These are phyloP conservation scores for Planiliza haematocheilus DNA, from an alignment of 2,113 vertebrate species.

Conservation along the genomic window DNA sequence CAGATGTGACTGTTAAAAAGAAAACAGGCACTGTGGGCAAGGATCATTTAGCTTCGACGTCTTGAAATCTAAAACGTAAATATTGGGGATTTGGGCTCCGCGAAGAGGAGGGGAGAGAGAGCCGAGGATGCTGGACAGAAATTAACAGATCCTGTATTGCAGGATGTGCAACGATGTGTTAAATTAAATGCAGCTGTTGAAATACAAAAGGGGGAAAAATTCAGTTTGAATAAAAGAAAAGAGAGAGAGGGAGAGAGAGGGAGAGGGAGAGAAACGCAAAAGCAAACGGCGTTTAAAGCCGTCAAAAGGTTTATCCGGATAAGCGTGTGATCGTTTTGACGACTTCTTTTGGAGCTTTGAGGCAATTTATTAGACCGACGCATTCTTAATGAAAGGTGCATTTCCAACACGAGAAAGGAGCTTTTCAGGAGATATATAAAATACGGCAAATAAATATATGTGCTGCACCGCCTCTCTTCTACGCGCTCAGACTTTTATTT, in stretches of 20 bases:
- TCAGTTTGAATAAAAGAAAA: constrained; percentile 67
- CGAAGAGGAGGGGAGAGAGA: constrained; percentile 48
- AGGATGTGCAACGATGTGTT: constrained; percentile 88
- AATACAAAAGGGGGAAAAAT: constrained; percentile 69
- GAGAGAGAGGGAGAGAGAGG: background rate
- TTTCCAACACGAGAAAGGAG: background rate
- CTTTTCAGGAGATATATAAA: background rate
- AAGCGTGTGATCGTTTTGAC: constrained; percentile 54
- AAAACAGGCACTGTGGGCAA: constrained; percentile 75
- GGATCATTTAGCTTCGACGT: constrained; percentile 85
- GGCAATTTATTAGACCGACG: constrained; percentile 26
- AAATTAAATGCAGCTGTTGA: constrained; percentile 88
- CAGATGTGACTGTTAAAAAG: constrained; percentile 79
- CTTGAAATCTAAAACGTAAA: constrained; percentile 83
- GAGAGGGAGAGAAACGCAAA: no score
- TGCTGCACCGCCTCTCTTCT: background rate
- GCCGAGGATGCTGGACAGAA: constrained; percentile 64
- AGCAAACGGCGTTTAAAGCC: constrained; percentile 47
- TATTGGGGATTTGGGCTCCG: constrained; percentile 80
- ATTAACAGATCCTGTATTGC: constrained; percentile 84
- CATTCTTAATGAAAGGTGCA: constrained; percentile 17
- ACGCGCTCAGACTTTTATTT: background rate
- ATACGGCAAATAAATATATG: background rate
- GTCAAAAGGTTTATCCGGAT: constrained; percentile 48
- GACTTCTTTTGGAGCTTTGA: constrained; percentile 43